These are phyloP conservation scores for Drosophila melanogaster DNA, from an alignment of 1,140 invertebrate genomes.

Conservation along the genomic window DNA sequence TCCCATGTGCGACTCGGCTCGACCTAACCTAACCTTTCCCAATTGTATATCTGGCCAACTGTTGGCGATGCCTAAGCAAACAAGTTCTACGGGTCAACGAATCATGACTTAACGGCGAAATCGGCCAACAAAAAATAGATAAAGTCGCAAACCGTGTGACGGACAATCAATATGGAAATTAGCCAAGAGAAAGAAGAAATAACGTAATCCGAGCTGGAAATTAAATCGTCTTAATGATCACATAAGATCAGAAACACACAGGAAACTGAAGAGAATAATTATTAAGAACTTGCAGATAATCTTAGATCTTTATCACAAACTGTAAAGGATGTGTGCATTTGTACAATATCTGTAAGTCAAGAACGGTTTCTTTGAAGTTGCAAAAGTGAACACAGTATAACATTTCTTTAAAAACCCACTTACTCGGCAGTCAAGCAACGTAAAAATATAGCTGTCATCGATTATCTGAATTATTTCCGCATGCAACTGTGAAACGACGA, in stretches of 20 bases:
- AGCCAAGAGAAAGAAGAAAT: constrained; percentile 29
- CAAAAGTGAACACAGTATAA: not conserved
- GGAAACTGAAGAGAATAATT: not conserved
- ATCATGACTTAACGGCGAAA: constrained; percentile 58
- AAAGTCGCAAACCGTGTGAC: constrained; percentile 27
- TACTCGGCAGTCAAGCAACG: constrained; percentile 18
- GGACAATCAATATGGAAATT: constrained; percentile 75
- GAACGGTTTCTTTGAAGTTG: constrained; percentile 2
- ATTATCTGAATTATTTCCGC: constrained; percentile 59
- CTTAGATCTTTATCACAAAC: not conserved
- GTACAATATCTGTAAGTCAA: not conserved
- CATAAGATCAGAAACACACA: constrained; percentile 23
- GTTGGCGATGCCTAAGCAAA: constrained; percentile 50
- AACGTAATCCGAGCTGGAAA: constrained; percentile 31
- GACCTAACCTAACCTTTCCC: constrained; percentile 67
- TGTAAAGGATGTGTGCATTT: not conserved
- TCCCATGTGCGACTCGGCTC: constrained; percentile 26
- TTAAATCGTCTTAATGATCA: constrained; percentile 42
- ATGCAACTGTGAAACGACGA: constrained; percentile 51
- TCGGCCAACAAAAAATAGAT: constrained; percentile 11
- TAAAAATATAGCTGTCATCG: constrained; percentile 38
- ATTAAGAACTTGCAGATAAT: not conserved
- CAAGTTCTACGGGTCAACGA: constrained; percentile 71
- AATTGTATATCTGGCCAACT: constrained; percentile 54
- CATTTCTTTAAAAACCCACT: constrained; percentile 2